Conservation (phyloP, 2,113 vertebrate species). For the Pollimyrus isidori region DNA sequence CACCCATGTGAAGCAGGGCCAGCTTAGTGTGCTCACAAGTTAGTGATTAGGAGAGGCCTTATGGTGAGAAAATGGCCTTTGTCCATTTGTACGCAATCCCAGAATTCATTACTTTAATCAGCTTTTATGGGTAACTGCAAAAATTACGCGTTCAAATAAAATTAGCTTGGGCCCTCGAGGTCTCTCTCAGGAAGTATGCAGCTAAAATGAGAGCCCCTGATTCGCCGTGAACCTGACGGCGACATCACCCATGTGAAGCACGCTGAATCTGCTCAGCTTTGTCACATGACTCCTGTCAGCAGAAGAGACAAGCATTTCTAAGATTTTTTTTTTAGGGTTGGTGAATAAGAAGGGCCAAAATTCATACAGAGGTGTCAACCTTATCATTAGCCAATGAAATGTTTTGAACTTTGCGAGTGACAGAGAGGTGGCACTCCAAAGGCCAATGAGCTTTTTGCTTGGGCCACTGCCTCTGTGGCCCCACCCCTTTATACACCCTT, state of each 20-base stretch:
- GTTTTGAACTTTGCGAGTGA: too few relatives aligned
- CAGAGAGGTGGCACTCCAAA: too few relatives aligned
- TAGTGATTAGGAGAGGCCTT: background rate
- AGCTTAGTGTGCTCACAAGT: background rate
- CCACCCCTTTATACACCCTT: background rate
- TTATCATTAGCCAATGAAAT: too few relatives aligned
- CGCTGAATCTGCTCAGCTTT: background rate
- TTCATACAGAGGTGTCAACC: too few relatives aligned
- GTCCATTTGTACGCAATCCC: background rate
- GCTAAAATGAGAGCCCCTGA: background rate
- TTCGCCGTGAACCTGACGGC: background rate
- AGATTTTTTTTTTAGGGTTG: too few relatives aligned
- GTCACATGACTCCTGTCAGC: background rate
- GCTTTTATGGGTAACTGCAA: background rate
- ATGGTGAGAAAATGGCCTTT: background rate
- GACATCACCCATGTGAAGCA: background rate
- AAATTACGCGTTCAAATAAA: background rate
- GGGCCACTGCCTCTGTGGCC: too few relatives aligned
- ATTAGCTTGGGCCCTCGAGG: background rate
- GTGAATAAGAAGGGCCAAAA: too few relatives aligned
- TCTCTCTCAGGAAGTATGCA: background rate
- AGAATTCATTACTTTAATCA: background rate
- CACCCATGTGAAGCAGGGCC: background rate
- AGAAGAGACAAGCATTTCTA: too few relatives aligned
- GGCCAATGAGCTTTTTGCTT: too few relatives aligned